Percentiles rank a stretch among this genome's conserved stretches.
Evolutionary conservation across 2,888 invertebrate genomes (phyloP).

Genomic region (Acronicta aceris): DNA sequence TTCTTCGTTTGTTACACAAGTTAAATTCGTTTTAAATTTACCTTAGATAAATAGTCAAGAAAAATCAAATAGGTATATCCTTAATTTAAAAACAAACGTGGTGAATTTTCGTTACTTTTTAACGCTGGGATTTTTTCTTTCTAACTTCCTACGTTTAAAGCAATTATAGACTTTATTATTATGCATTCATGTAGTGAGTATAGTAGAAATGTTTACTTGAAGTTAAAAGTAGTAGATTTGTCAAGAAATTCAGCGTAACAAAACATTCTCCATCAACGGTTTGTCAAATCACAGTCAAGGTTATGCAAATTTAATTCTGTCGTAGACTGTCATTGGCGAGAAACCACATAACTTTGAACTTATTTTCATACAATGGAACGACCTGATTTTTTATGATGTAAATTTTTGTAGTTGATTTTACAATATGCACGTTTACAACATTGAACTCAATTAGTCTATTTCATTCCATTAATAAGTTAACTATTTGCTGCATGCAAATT

Average conservation of each 20-base stretch:
- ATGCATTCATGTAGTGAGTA: too few relatives aligned
- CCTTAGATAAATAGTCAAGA: too few relatives aligned
- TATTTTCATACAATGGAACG: conserved; percentile 44
- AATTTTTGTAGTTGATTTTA: conserved; percentile 24
- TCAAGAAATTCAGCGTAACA: neutral
- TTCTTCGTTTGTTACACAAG: too few relatives aligned
- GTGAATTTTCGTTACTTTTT: too few relatives aligned
- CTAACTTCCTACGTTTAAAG: too few relatives aligned
- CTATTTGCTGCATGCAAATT: neutral
- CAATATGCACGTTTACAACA: conserved; percentile 12
- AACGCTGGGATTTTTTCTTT: too few relatives aligned
- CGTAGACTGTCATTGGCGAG: conserved; percentile 22
- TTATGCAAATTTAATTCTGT: conserved; percentile 21
- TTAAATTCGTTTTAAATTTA: too few relatives aligned
- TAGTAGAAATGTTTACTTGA: too few relatives aligned
- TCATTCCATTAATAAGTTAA: neutral
- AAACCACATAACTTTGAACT: conserved; percentile 42
- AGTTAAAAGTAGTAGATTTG: too few relatives aligned
- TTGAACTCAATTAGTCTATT: conserved; percentile 3
- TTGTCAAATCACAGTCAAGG: conserved; percentile 25
- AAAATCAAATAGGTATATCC: too few relatives aligned
- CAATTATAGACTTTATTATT: too few relatives aligned
- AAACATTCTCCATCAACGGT: neutral
- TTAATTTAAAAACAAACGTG: too few relatives aligned
- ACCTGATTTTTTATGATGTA: conserved; percentile 38